phyloP scores from a whole-genome alignment of 2,113 vertebrate genomes.

The Asarcornis scutulata region DNA sequence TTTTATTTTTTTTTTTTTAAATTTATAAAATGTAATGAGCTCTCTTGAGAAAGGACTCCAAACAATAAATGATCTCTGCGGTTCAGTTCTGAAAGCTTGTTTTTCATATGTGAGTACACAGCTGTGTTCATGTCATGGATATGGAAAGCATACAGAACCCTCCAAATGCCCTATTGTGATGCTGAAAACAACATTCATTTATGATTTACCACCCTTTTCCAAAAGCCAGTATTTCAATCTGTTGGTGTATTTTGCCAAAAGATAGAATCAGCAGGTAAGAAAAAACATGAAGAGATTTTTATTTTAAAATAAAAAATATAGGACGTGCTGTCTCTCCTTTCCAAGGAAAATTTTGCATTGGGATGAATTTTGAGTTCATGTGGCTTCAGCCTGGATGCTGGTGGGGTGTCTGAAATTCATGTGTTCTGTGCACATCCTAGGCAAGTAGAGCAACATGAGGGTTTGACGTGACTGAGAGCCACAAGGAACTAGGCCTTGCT shows the following conservation, averaged over 20 bases:
- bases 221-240: neutral
- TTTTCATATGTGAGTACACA: neutral
- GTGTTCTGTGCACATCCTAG: neutral
- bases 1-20: neutral
- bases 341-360: neutral
- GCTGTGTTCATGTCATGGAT: neutral
- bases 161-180: neutral
- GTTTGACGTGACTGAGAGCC: neutral
- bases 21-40: neutral
- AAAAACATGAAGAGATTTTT: neutral
- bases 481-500: neutral
- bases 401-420: neutral
- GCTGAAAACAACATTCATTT: neutral
- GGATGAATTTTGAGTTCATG: neutral
- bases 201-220: neutral
- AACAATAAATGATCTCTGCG: neutral
- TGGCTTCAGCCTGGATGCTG: neutral
- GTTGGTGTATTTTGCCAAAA: neutral
- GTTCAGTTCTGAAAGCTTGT: neutral
- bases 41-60: neutral
- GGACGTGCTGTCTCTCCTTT: neutral
- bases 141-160: neutral
- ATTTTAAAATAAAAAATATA: neutral
- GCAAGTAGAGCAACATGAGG: neutral
- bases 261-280: neutral